Conservation (phyloP, 2,797 vertebrate genomes). For the Cossypha niveicapilla region DNA sequence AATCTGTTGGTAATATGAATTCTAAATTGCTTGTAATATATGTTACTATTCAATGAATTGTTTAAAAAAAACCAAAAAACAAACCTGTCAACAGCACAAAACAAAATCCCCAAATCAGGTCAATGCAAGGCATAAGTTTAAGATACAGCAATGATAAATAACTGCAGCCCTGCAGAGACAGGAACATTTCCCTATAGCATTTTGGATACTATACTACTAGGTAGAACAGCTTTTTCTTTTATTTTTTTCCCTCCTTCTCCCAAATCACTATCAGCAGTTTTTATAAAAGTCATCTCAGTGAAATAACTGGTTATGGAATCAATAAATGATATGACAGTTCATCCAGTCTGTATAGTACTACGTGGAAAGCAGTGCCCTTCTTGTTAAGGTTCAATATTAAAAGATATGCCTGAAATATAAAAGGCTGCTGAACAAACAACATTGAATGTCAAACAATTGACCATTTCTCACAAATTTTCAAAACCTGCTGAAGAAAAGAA, state of each 20-base stretch:
- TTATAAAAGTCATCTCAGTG: conserved; percentile 60
- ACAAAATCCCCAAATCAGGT: background rate
- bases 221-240: background rate
- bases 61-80: background rate
- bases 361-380: conserved; percentile 49
- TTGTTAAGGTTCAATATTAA: conserved; percentile 64
- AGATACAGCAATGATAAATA: background rate
- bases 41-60: background rate
- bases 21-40: background rate
- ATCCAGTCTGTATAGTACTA: conserved; percentile 45
- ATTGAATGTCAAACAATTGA: conserved; percentile 65
- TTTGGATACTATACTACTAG: conserved; percentile 13
- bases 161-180: background rate
- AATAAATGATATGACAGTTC: conserved; percentile 66
- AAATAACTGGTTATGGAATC: conserved; percentile 67
- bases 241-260: background rate
- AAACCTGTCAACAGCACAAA: background rate
- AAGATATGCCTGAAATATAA: conserved; percentile 69
- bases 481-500: conserved; percentile 34
- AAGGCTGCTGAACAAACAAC: conserved; percentile 72
- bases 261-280: conserved; percentile 60
- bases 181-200: background rate
- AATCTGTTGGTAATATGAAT: background rate
- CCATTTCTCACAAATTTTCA: conserved; percentile 65
- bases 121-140: background rate